Conservation (phyloP, 2,113 vertebrate genomes). For the Mormyrus iriodes region DNA sequence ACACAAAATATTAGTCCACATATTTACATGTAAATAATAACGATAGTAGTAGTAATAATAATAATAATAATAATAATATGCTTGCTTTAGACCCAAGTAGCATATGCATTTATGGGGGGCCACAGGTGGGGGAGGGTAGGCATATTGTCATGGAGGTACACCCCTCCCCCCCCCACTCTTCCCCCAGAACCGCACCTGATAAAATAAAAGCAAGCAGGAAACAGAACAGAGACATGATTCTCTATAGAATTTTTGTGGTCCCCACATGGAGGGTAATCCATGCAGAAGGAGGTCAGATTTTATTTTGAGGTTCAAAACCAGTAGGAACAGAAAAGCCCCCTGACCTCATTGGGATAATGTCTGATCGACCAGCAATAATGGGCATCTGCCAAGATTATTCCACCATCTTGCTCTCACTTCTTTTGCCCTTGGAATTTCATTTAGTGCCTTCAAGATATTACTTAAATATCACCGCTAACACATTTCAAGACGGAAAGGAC, state of each 20-base stretch:
- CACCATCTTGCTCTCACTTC: not conserved
- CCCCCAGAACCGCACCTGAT: not conserved
- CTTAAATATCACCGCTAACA: conserved; percentile 10
- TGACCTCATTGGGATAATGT: not conserved
- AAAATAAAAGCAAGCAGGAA: not conserved
- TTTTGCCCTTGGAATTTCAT: conserved; percentile 5
- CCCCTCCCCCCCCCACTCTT: no score
- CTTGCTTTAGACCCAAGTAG: not conserved
- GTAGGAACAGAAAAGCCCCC: not conserved
- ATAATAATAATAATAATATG: no score
- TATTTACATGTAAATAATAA: not conserved
- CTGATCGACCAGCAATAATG: not conserved
- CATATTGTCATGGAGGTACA: not conserved
- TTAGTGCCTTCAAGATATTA: not conserved
- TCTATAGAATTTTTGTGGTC: not conserved
- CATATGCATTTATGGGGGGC: not conserved
- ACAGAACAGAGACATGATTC: not conserved
- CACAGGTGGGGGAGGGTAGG: not conserved
- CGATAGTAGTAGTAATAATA: no score
- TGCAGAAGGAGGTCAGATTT: not conserved
- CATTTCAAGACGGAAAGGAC: not conserved
- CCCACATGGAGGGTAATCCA: not conserved
- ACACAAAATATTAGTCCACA: no score
- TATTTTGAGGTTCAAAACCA: not conserved
- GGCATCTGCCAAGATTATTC: not conserved